These are phyloP conservation scores for Physella acuta DNA, from an alignment of 1,140 invertebrate species.

Conservation along the genomic window DNA sequence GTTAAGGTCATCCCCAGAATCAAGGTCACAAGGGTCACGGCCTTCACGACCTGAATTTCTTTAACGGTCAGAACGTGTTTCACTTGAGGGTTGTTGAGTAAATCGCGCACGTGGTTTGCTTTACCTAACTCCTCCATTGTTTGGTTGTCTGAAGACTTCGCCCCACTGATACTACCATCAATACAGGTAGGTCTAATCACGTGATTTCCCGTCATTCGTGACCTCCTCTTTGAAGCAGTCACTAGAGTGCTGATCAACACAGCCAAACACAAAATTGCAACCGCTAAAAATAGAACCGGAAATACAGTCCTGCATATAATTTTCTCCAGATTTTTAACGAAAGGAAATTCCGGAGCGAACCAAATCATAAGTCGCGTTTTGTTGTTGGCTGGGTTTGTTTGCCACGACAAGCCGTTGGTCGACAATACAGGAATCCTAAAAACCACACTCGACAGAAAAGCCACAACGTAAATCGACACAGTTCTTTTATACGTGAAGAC, in stretches of 20 bases:
- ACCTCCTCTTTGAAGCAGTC: not conserved
- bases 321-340: not conserved
- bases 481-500: not conserved
- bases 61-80: not conserved
- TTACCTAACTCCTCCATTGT: too few relatives aligned
- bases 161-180: too few relatives aligned
- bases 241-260: not conserved
- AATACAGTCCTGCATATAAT: not conserved
- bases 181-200: too few relatives aligned
- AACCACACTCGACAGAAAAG: not conserved
- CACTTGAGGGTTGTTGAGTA: too few relatives aligned
- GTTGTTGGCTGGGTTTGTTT: not conserved
- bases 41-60: constrained; percentile 1
- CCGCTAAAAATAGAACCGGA: not conserved
- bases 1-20: not conserved
- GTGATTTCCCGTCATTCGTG: not conserved
- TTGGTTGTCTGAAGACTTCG: too few relatives aligned
- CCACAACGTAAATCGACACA: not conserved
- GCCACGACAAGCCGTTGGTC: not conserved
- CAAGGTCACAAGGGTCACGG: not conserved
- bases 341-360: not conserved
- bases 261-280: not conserved
- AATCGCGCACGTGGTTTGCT: too few relatives aligned
- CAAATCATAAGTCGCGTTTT: not conserved
- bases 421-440: not conserved